phyloP scores from a whole-genome alignment of 2,797 vertebrate genomes.

The Spinus pinus region DNA sequence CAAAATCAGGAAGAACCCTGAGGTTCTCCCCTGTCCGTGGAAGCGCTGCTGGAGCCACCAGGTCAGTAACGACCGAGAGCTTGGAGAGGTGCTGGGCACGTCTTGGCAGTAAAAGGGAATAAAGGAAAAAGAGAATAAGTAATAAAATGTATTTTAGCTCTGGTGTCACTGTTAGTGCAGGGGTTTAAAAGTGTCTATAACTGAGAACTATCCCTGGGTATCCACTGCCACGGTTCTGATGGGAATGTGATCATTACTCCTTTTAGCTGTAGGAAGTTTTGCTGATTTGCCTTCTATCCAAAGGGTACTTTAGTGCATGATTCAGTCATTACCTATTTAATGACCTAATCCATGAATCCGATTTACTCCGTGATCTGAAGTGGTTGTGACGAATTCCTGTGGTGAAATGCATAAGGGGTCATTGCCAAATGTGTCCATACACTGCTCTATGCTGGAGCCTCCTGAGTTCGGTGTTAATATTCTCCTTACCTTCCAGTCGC shows the following conservation, averaged over 20 bases:
- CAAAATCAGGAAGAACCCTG: accelerated
- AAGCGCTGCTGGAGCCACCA: not conserved
- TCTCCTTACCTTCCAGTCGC: not conserved
- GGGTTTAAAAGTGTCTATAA: not conserved
- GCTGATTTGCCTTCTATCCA: not conserved
- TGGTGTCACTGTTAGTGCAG: not conserved
- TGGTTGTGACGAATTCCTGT: not conserved
- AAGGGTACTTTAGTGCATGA: not conserved
- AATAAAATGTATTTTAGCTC: not conserved
- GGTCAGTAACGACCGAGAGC: not conserved
- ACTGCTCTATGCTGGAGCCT: not conserved
- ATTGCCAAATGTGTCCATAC: not conserved
- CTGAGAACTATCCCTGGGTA: not conserved
- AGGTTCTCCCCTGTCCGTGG: not conserved
- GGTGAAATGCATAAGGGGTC: not conserved
- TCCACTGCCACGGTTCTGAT: not conserved
- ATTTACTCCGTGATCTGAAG: not conserved
- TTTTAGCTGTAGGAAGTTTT: not conserved
- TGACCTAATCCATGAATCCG: not conserved
- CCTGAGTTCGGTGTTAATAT: not conserved
- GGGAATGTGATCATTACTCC: not conserved
- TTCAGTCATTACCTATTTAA: not conserved
- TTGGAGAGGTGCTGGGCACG: not conserved
- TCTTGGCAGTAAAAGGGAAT: not conserved
- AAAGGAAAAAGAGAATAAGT: not conserved